phyloP scores from a whole-genome alignment of 2,888 invertebrate genomes.

The Theretra japonica region DNA sequence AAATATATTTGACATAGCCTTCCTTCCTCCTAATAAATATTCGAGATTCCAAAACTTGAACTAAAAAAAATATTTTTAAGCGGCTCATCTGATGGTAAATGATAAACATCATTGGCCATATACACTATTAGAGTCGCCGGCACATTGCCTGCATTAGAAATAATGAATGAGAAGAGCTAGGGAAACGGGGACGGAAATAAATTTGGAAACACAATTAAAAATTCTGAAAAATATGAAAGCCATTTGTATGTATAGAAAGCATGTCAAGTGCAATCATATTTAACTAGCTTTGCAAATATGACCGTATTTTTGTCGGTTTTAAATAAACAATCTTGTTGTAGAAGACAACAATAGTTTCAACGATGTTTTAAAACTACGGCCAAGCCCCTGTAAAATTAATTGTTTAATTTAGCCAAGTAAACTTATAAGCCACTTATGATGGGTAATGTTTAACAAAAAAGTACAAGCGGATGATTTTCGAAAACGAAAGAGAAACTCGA shows the following conservation, averaged over 20 bases:
- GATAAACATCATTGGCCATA: too few species aligned
- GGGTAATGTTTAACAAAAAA: slow-evolving; percentile 18
- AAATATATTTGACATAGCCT: too few species aligned
- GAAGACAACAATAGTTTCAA: background rate
- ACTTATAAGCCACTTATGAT: background rate
- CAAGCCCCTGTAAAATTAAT: background rate
- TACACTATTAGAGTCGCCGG: too few species aligned
- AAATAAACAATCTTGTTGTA: background rate
- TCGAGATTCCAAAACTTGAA: too few species aligned
- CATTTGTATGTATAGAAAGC: background rate
- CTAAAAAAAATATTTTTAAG: too few species aligned
- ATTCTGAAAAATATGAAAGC: background rate
- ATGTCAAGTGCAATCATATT: background rate
- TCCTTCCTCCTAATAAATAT: too few species aligned
- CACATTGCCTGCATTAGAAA: too few species aligned
- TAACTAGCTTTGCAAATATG: too few species aligned
- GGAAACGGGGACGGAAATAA: background rate
- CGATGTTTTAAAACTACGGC: background rate
- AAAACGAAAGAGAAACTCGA: slow-evolving; percentile 57
- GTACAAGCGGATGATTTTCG: slow-evolving; percentile 33
- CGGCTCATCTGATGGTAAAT: too few species aligned
- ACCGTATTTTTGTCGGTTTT: too few species aligned
- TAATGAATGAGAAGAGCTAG: too few species aligned
- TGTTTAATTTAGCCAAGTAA: slow-evolving; percentile 7
- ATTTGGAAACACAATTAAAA: too few species aligned